A percentile compares a stretch with the other conserved stretches of the same genome.
Evolutionary conservation across 2,888 invertebrate species (phyloP).

Genomic region (Agrilus cyanescens): DNA sequence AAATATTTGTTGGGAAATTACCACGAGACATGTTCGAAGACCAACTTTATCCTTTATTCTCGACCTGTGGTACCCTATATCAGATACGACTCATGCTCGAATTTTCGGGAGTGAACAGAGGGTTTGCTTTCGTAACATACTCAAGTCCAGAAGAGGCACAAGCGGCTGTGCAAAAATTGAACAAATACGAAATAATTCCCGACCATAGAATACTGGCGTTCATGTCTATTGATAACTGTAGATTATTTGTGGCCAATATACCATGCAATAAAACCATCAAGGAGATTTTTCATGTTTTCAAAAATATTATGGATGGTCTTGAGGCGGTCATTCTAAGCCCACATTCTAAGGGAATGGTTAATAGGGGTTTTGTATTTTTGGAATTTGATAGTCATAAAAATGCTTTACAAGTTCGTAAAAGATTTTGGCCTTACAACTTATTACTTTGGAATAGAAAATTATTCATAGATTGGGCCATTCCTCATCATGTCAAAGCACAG

Average conservation of each 20-base stretch:
- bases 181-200: conserved; percentile 54
- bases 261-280: conserved; percentile 7
- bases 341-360: neutral
- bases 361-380: conserved; percentile 10
- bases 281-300: conserved; percentile 7
- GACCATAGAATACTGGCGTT: conserved; percentile 57
- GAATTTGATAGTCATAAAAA: conserved; percentile 17
- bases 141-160: conserved; percentile 45
- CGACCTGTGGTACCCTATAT: conserved; percentile 51
- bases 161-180: conserved; percentile 49
- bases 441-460: conserved; percentile 11
- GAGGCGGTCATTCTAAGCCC: conserved; percentile 2
- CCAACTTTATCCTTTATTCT: conserved; percentile 57
- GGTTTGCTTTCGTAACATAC: conserved; percentile 62
- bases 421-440: conserved; percentile 14
- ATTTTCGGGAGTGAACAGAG: conserved; percentile 62
- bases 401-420: conserved; percentile 18
- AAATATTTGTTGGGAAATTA: conserved; percentile 63
- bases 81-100: conserved; percentile 72
- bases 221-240: conserved; percentile 66
- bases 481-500: conserved; percentile 1
- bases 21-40: conserved; percentile 65
- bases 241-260: conserved; percentile 49
- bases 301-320: neutral
- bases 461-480: conserved; percentile 18